Base-by-base conservation (phyloP, 2,113 vertebrate genomes). In the Malurus alboscapulatus region DNA sequence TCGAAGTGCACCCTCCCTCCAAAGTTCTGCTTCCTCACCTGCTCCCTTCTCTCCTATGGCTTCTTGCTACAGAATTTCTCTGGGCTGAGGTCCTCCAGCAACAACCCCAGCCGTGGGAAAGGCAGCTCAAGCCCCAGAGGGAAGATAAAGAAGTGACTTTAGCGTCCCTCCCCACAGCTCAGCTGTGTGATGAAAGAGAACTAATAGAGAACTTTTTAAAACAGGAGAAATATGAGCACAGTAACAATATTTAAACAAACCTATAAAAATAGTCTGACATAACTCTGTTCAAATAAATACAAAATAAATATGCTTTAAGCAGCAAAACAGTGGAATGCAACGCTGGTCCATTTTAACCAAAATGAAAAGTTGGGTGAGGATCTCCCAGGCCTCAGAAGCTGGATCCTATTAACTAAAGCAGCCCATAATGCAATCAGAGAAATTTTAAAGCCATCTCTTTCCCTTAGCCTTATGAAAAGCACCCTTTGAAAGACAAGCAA, bases 211-310 rank as follows among this genome's bases (percentile, higher is more conserved):
- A 95, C 65, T 84, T 90, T 68, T 89, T 94, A 94, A 93, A 83
- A 97, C 92, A 97, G 96, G 65, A 97, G 96, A 96, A 91, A 95
- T 87, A 97, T 57, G 96, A 97, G 95, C 97, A 98, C 87, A 97
- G 94, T 95, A 97, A 97, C 96, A 97, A 96, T 85, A 95, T 95
- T 97, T 97, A 97, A 97, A 98, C 97, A 96, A 90, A 94, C 97
- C 98, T 98, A 98, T 97, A 98, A 98, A 98, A 98, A 98, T 98
- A 98, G 97, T 97, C 96, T 34, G 87, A 97, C 96, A 92, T 94
- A 97, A 97, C 95, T 97, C 97, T 98, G 97, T 98, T 98, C 96
- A 97, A 98, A 98, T 98, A 98, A 98, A 98, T 98, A 98, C 76
- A 94, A 98, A 98, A 98, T 98, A 98, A 98, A 98, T 98, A 98